phyloP scores from a whole-genome alignment of 2,888 invertebrate species.

The Hirudinaria manillensis region DNA sequence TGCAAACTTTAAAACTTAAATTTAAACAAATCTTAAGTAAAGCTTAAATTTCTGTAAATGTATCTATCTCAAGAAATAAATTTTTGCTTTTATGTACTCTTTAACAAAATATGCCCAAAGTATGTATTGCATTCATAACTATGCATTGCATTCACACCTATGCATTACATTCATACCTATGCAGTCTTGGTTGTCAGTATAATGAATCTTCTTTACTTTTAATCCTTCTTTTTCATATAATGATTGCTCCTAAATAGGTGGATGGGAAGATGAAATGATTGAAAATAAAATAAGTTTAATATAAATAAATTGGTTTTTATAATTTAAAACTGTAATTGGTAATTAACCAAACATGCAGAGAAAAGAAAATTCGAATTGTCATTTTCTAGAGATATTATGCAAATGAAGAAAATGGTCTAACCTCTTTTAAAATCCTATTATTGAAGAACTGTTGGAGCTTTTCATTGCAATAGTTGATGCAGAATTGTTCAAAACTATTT shows the following conservation, averaged over 20 bases:
- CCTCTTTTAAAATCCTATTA: slow-evolving; percentile 84
- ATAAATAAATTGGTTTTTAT: too few species aligned
- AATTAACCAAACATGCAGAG: too few species aligned
- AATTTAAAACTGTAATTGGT: too few species aligned
- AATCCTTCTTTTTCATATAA: slow-evolving; percentile 86
- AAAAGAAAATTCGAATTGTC: background rate
- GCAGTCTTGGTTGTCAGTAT: slow-evolving; percentile 92
- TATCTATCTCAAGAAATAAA: too few species aligned
- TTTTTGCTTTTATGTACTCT: too few species aligned
- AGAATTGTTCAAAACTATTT: slow-evolving; percentile 78
- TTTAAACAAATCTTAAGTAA: too few species aligned
- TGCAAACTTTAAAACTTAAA: too few species aligned
- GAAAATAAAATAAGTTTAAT: too few species aligned
- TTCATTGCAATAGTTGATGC: slow-evolving; percentile 98
- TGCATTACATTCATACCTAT: slow-evolving; percentile 61
- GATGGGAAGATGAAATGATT: background rate
- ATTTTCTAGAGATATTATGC: background rate
- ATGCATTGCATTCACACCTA: slow-evolving; percentile 62
- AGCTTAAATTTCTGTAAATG: too few species aligned
- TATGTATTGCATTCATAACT: slow-evolving; percentile 54
- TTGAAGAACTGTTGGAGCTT: slow-evolving; percentile 98
- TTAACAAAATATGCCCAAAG: background rate
- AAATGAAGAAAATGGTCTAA: background rate
- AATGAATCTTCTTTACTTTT: slow-evolving; percentile 83
- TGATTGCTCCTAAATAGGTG: slow-evolving; percentile 68